Conservation (phyloP, 2,113 vertebrate genomes). For the Oryzias celebensis region DNA sequence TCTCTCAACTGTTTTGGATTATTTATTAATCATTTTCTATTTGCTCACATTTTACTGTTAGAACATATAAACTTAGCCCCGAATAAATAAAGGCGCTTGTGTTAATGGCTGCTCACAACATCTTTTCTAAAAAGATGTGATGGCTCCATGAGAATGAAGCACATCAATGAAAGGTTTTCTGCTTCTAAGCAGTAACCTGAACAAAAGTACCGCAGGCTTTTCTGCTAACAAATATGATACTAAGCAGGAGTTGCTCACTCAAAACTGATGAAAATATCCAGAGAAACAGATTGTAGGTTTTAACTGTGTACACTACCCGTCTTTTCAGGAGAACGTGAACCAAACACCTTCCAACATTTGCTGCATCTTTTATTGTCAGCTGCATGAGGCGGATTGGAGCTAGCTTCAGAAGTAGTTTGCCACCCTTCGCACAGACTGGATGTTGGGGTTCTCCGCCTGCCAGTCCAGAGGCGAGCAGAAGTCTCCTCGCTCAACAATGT, state of each 20-base stretch:
- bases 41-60: background rate
- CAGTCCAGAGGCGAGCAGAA: constrained; percentile 82
- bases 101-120: constrained; percentile 13
- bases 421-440: constrained; percentile 88
- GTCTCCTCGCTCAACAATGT: constrained; percentile 86
- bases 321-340: constrained; percentile 63
- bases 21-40: background rate
- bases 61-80: constrained; percentile 21
- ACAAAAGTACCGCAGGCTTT: constrained; percentile 29
- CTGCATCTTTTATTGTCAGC: constrained; percentile 55
- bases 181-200: constrained; percentile 48
- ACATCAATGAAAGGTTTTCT: constrained; percentile 34
- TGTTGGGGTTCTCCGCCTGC: constrained; percentile 83
- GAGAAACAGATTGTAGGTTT: constrained; percentile 22
- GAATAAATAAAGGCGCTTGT: constrained; percentile 9
- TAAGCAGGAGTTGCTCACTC: constrained; percentile 18
- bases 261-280: constrained; percentile 8
- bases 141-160: constrained; percentile 47
- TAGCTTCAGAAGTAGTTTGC: constrained; percentile 86
- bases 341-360: constrained; percentile 44
- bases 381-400: constrained; percentile 22
- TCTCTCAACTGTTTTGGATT: constrained; percentile 5
- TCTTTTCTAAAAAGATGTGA: constrained; percentile 32
- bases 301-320: constrained; percentile 45
- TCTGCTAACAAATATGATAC: constrained; percentile 12